These are phyloP conservation scores for Lordiphosa mommai DNA, from an alignment of 1,140 invertebrate species.

Conservation along the genomic window DNA sequence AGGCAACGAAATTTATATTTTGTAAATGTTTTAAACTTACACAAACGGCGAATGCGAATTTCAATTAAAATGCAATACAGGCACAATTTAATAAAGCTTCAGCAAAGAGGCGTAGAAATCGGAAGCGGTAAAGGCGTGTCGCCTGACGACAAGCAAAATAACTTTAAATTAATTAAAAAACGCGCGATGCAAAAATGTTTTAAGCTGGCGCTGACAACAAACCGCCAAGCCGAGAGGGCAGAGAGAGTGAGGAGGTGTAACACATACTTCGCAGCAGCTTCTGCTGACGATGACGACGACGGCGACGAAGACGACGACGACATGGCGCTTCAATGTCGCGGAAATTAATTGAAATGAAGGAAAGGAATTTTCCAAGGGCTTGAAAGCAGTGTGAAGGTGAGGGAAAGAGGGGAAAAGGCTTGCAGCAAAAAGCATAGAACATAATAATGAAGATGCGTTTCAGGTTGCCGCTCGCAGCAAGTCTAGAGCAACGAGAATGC, in stretches of 20 bases:
- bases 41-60: slow-evolving; percentile 45
- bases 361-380: slow-evolving; percentile 39
- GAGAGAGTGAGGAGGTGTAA: slow-evolving; percentile 4
- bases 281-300: slow-evolving; percentile 15
- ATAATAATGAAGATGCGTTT: slow-evolving; percentile 44
- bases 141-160: slow-evolving; percentile 59
- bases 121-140: background rate
- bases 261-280: background rate
- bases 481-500: background rate
- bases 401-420: background rate
- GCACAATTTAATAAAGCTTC: slow-evolving; percentile 57
- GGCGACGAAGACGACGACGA: slow-evolving; percentile 33
- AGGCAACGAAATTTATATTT: slow-evolving; percentile 8
- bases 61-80: slow-evolving; percentile 67
- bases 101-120: background rate
- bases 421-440: slow-evolving; percentile 2
- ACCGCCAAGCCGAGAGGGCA: slow-evolving; percentile 4
- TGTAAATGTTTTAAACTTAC: slow-evolving; percentile 46
- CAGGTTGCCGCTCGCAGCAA: background rate
- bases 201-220: slow-evolving; percentile 59
- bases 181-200: slow-evolving; percentile 71
- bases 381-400: slow-evolving; percentile 3
- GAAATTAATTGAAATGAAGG: slow-evolving; percentile 77
- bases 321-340: slow-evolving; percentile 68
- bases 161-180: slow-evolving; percentile 78